phyloP scores from a whole-genome alignment of 2,888 invertebrate genomes.

The Melanargia galathea region DNA sequence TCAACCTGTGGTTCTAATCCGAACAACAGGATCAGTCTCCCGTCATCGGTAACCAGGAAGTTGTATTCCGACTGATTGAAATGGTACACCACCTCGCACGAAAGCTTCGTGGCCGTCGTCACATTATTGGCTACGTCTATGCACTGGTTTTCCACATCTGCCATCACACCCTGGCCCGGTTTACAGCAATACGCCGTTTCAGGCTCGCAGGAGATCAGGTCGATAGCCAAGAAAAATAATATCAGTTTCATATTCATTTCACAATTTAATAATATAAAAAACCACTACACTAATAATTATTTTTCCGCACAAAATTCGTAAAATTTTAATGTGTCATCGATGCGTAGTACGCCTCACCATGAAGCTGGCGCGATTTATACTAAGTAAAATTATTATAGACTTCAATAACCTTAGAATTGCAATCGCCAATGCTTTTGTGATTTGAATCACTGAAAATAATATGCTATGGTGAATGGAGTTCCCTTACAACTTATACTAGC shows the following conservation, averaged over 20 bases:
- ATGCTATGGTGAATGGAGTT: constrained; percentile 1
- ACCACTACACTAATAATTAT: neutral
- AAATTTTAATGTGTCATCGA: neutral
- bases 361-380: neutral
- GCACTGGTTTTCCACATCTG: constrained; percentile 23
- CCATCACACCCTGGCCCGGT: constrained; percentile 29
- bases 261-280: neutral
- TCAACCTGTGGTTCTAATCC: constrained; percentile 15
- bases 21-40: constrained; percentile 19
- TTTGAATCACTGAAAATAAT: constrained; percentile 9
- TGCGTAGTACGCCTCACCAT: neutral
- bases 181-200: constrained; percentile 35
- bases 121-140: constrained; percentile 24
- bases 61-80: constrained; percentile 9
- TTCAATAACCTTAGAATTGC: neutral
- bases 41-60: constrained; percentile 31
- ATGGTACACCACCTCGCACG: constrained; percentile 21
- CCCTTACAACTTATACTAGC: neutral
- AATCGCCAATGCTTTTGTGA: neutral
- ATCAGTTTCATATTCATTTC: constrained; percentile 16
- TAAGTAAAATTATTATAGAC: neutral
- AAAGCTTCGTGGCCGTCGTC: constrained; percentile 23
- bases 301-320: neutral
- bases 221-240: constrained; percentile 22
- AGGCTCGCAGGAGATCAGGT: constrained; percentile 26